Base-by-base conservation (phyloP, 2,113 vertebrate species). In the Lipophrys pholis region DNA sequence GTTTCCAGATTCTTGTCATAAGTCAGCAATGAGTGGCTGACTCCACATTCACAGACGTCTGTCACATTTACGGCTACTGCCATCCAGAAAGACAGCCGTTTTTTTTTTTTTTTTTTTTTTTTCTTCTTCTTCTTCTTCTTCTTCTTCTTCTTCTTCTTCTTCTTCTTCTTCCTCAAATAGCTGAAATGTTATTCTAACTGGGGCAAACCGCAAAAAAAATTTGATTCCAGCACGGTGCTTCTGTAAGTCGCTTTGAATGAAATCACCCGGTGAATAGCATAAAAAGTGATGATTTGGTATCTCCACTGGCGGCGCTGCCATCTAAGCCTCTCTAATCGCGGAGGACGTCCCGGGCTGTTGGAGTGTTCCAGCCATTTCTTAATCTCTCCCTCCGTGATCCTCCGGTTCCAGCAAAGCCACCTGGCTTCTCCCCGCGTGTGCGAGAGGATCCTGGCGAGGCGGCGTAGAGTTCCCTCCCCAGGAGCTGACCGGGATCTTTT, bases 201-300 rank as follows among this genome's bases (percentile, higher is more conserved):
- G 11, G 56, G 14, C n/a, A 71, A 21, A 10, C 17, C 1, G n/a
- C 8, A 12, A 49, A 60, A 60, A 65, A 71, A 85, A 75, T 6
- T 30, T 30, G 43, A 30, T 69, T 57, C 30, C 52, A 30, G 10
- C 17, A 61, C 14, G 50, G 8, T 54, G 21, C 21, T 30, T 6
- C 60, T 48, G 16, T 56, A 60, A 58, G 69, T 56, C 67, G 51
- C 30, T 83, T 69, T 75, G 62, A 74, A 81, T 56, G 58, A 69
- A 81, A 55, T 66, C 42, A 41, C 2, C 74, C 36, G 1, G 38
- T 75, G 61, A 80, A 80, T 65, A 66, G 66, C 67, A 38, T 61
- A 11, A 54, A 76, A 84, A 73, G 52, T 61, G 81, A 74, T 83
- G 73, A 86, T 84, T 78, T 74, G 42, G 76, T 76, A 65, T 63